phyloP scores from a whole-genome alignment of 2,113 vertebrate genomes.

The Merops nubicus region DNA sequence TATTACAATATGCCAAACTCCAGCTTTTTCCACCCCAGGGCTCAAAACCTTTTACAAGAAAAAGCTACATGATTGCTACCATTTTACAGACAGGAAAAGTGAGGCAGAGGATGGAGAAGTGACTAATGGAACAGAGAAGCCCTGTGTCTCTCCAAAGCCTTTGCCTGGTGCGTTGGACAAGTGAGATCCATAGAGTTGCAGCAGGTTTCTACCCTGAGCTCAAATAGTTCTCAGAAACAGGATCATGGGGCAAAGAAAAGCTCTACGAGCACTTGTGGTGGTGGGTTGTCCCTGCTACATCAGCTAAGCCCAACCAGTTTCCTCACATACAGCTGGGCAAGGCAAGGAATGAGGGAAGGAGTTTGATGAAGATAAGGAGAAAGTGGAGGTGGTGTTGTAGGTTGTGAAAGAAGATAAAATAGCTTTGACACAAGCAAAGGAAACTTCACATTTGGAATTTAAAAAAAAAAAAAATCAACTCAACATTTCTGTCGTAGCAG shows the following conservation, averaged over 20 bases:
- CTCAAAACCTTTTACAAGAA: neutral
- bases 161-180: neutral
- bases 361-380: neutral
- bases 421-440: constrained; percentile 44
- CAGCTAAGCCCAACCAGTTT: neutral
- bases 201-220: neutral
- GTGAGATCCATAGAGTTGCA: neutral
- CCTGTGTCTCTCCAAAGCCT: accelerated
- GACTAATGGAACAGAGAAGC: neutral
- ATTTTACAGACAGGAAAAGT: neutral
- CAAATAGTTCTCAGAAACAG: neutral
- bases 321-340: neutral
- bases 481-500: constrained; percentile 70
- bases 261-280: accelerated
- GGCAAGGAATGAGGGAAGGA: constrained; percentile 20
- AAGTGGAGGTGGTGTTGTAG: constrained; percentile 41
- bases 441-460: constrained; percentile 73
- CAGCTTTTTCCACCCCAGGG: neutral
- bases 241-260: accelerated
- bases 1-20: neutral
- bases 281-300: neutral
- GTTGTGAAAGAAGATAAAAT: constrained; percentile 59
- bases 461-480: constrained; percentile 62
- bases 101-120: neutral
- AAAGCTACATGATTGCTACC: neutral